These are phyloP conservation scores for Phrynosoma platyrhinos DNA, from an alignment of 2,113 vertebrate species.

Conservation along the genomic window DNA sequence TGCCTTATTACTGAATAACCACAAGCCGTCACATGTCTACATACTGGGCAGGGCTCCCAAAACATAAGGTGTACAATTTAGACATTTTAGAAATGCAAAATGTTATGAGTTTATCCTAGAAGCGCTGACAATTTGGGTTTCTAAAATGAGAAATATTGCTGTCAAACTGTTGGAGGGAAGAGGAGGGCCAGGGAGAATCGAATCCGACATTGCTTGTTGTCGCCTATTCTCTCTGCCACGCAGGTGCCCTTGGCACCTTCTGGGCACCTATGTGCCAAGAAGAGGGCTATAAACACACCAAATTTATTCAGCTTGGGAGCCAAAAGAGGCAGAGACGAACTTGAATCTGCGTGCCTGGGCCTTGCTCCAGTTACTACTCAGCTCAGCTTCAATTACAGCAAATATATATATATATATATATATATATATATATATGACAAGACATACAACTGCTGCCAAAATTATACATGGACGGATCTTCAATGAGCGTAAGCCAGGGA, in stretches of 20 bases:
- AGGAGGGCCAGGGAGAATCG: too few relatives aligned
- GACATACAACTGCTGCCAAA: not conserved
- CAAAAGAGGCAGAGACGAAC: not conserved
- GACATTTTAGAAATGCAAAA: too few relatives aligned
- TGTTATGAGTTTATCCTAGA: too few relatives aligned
- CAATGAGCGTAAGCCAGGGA: not conserved
- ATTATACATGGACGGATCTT: not conserved
- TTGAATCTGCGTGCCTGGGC: not conserved
- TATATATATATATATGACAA: not conserved
- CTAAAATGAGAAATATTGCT: not conserved
- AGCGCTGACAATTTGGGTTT: not conserved
- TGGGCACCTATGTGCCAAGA: not conserved
- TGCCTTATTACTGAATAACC: not conserved
- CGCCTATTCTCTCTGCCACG: not conserved
- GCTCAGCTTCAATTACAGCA: conserved; percentile 21
- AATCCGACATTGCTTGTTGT: too few relatives aligned
- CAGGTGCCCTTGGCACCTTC: not conserved
- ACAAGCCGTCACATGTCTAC: not conserved
- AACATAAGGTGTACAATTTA: not conserved
- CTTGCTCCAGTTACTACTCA: not conserved
- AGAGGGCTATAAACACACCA: not conserved
- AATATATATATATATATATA: not conserved
- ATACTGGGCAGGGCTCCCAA: not conserved
- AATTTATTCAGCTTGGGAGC: not conserved
- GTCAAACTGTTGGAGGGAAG: not conserved